Evolutionary conservation across 35 echinoderm and acorn worm genomes (phyloP), one percentile per base, ranked within the genome.

Genomic region (Diadema setosum): DNA sequence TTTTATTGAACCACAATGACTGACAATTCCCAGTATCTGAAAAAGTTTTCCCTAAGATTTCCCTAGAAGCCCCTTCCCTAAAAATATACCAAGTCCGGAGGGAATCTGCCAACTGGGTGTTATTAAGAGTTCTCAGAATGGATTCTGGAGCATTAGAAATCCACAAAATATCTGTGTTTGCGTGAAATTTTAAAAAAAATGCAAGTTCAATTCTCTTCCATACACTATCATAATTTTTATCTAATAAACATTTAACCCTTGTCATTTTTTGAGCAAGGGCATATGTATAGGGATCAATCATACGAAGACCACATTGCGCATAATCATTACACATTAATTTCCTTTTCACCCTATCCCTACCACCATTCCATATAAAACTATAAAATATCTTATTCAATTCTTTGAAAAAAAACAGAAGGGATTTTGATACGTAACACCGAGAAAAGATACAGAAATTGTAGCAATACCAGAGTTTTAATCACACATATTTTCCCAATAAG

Each of bases 391-490:
- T 65, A 65, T 65, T 24, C 6, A 65, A 65, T 27, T 65, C 60
- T 24, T 65, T 65, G 7, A 65, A 65, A 65, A 27, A 65, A 65
- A 27, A 5, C 6, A 65, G 29, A 26, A 65, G 60, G 60, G 11
- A 65, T 65, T 65, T 65, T 65, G 23, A 9, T 65, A 65, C 60
- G 5, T 14, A 65, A 27, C 6, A 24, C 60, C 25, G 32, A 78
- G 36, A 82, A 82, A 6, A 82, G 43, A 49, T 43, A 82, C 16
- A 82, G 3, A 5, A 82, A 49, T 49, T 82, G 80, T 11, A 45
- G 80, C n/a, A 82, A 34, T 4, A 82, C n/a, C 45, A 82, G 43
- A n/a, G 80, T 45, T 46, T 82, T 82, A 46, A 82, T 48, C 8
- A 82, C 80, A 82, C 39, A 65, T 11, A 65, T 27, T 65, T 65